Base-by-base conservation (phyloP, 1,140 invertebrate species). In the Holcopasites calliopsidis region DNA sequence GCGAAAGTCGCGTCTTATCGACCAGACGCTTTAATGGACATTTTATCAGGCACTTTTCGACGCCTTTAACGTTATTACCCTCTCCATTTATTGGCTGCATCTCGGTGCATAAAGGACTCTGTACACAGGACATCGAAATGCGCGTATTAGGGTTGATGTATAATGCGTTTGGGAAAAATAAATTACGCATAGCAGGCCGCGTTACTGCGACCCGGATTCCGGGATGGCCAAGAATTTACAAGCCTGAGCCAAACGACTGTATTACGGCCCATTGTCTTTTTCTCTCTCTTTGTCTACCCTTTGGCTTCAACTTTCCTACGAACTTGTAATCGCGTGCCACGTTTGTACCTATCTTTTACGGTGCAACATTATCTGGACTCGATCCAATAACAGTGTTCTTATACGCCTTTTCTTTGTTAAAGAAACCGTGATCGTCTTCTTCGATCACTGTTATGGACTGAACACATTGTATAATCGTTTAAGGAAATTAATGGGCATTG, bases 181-280 rank as follows among this genome's bases (percentile, higher is more conserved):
- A 89, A 89, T 88, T 76, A 84, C 82, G 62, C 72, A 80, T 61
- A 65, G 74, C 49, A 60, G 47, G 57, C 33, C 58, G 75, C 72
- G 74, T 85, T 83, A 84, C 62, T 52, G 55, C 84, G 84, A 86
- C 82, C 79, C 70, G 74, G 65, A 85, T 88, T 83, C 74, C 52
- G 28, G 40, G 38, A 55, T 75, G 84, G 87, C 87, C 86, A 89
- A 88, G 82, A 88, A 84, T 86, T 78, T 79, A 79, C 74, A 79
- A 75, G 66, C 85, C 60, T 75, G 79, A 85, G 85, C 82, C 84
- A 87, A 87, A 86, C 83, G 72, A 70, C 80, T 86, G 80, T 79
- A 81, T 86, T 71, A 68, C 54, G 8, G 38, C 35, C 26, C 61
- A 69, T 52, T 60, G 54, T 80, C 38, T 74, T 40, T 42, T 10